phyloP scores from a whole-genome alignment of 2,113 vertebrate genomes.

The Clarias macrocephalus region DNA sequence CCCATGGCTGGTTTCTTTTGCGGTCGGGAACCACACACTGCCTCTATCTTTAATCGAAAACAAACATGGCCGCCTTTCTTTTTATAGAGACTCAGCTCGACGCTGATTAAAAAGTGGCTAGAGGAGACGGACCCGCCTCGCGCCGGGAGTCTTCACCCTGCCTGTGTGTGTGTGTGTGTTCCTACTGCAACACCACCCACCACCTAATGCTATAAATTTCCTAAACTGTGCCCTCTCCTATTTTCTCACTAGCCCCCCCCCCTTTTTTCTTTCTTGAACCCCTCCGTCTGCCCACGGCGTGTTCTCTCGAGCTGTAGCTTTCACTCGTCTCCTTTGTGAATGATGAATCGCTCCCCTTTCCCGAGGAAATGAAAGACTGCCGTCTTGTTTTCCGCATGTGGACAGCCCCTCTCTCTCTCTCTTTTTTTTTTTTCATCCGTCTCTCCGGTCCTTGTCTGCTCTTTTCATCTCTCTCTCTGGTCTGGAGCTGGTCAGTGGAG shows the following conservation, averaged over 20 bases:
- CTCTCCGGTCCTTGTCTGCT: constrained; percentile 48
- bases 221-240: background rate
- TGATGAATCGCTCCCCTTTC: constrained; percentile 49
- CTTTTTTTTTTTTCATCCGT: constrained; percentile 4
- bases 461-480: constrained; percentile 46
- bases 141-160: background rate
- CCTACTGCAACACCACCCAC: background rate
- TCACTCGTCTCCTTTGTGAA: constrained; percentile 33
- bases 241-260: background rate
- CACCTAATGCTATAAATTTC: background rate
- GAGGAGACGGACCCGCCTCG: background rate
- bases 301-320: background rate
- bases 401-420: constrained; percentile 45
- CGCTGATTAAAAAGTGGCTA: constrained; percentile 23
- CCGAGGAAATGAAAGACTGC: constrained; percentile 59
- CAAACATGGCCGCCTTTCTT: constrained; percentile 8
- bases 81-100: background rate
- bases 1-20: constrained; percentile 4
- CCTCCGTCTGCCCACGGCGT: background rate
- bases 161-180: background rate
- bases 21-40: background rate
- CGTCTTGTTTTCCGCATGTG: constrained; percentile 53
- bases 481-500: constrained; percentile 58
- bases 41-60: constrained; percentile 16
- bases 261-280: background rate